Evolutionary conservation across 2,888 invertebrate genomes (phyloP).

Genomic region (Acanthococcus lagerstroemiae): DNA sequence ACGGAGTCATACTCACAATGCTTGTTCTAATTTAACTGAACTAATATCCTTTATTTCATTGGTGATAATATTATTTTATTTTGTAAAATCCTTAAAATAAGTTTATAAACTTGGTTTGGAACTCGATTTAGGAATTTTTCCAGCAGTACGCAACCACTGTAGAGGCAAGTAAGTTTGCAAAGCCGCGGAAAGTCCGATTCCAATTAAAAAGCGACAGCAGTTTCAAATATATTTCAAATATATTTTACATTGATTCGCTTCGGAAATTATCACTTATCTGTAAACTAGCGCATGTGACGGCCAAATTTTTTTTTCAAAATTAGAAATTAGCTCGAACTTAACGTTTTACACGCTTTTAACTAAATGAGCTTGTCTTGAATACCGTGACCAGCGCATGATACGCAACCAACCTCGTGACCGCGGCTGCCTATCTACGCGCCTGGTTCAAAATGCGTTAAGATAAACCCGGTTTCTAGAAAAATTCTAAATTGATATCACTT

Average conservation of each 20-base stretch:
- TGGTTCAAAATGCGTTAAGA: too few relatives aligned
- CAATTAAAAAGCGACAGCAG: not conserved
- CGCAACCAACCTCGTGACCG: too few relatives aligned
- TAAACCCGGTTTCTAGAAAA: too few relatives aligned
- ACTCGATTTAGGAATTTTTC: conserved; percentile 9
- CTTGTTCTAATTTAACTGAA: too few relatives aligned
- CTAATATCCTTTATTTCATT: too few relatives aligned
- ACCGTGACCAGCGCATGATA: too few relatives aligned
- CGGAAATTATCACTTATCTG: not conserved
- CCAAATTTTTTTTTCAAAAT: not conserved
- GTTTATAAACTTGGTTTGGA: not conserved
- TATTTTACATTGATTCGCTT: not conserved
- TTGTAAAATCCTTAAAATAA: not conserved
- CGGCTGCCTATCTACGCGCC: too few relatives aligned
- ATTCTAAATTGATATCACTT: not conserved
- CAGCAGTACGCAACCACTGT: conserved; percentile 27
- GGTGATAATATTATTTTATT: too few relatives aligned
- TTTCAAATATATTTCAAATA: not conserved
- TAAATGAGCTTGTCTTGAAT: too few relatives aligned
- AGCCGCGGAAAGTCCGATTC: not conserved
- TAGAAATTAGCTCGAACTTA: too few relatives aligned
- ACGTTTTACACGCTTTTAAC: too few relatives aligned
- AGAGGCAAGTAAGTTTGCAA: conserved; percentile 20
- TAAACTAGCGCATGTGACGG: not conserved
- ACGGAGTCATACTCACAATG: too few relatives aligned